These are phyloP conservation scores for Eptatretus atami DNA, from an alignment of 2,797 vertebrate species.

Conservation along the genomic window DNA sequence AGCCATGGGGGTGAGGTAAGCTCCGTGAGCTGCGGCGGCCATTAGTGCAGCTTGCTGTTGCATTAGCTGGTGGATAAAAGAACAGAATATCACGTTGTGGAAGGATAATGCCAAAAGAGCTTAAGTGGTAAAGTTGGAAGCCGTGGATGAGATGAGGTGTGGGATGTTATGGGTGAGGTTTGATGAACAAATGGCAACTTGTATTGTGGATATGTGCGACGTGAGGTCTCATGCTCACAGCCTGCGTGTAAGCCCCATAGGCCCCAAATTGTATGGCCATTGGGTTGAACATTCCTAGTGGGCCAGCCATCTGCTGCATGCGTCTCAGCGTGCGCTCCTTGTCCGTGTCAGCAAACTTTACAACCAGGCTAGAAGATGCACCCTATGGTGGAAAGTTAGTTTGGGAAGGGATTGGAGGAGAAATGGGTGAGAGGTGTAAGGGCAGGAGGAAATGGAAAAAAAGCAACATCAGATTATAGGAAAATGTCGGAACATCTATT, in stretches of 20 bases:
- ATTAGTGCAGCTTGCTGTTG: conserved; percentile 61
- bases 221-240: conserved; percentile 22
- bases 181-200: too few relatives aligned
- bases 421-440: too few relatives aligned
- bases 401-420: too few relatives aligned
- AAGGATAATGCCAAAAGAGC: too few relatives aligned
- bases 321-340: conserved; percentile 90
- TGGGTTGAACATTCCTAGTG: conserved; percentile 99
- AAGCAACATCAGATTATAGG: too few relatives aligned
- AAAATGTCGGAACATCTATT: too few relatives aligned
- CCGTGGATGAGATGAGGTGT: too few relatives aligned
- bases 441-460: too few relatives aligned
- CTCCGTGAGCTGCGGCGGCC: conserved; percentile 45
- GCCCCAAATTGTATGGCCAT: conserved; percentile 95
- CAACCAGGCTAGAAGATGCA: conserved; percentile 89
- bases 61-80: conserved; percentile 24
- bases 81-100: too few relatives aligned
- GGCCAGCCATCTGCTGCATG: conserved; percentile 99
- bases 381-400: conserved; percentile 23
- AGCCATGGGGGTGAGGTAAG: conserved; percentile 81
- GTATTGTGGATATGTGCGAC: too few relatives aligned
- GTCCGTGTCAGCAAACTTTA: conserved; percentile 96
- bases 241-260: conserved; percentile 84
- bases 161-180: too few relatives aligned
- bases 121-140: too few relatives aligned